Evolutionary conservation across 2,888 invertebrate genomes (phyloP).

Genomic region (Agapostemon virescens): DNA sequence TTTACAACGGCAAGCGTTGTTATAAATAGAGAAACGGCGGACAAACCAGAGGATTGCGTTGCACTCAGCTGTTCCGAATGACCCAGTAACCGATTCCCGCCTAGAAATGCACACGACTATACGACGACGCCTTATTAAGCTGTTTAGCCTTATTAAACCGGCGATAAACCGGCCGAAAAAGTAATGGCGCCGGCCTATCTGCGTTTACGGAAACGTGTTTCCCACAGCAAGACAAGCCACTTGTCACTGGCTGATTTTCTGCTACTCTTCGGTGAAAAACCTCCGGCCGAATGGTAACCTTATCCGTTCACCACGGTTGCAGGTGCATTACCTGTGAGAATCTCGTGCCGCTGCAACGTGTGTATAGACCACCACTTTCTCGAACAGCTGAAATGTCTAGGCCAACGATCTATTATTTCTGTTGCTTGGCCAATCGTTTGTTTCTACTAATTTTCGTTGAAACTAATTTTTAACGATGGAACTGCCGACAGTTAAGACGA

Average conservation of each 20-base stretch:
- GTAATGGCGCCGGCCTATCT: constrained; percentile 5
- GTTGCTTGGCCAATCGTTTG: neutral
- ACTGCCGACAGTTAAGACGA: no score
- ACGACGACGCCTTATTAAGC: neutral
- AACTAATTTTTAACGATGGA: neutral
- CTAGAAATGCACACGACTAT: neutral
- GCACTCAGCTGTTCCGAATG: constrained; percentile 3
- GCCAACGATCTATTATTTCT: neutral
- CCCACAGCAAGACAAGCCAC: neutral
- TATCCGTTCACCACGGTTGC: constrained; percentile 3
- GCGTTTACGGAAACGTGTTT: constrained; percentile 4
- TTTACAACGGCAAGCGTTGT: neutral
- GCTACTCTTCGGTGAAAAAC: neutral
- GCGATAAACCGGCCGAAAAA: constrained; percentile 5
- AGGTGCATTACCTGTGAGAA: constrained; percentile 5
- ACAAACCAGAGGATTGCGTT: neutral
- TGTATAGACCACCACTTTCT: neutral
- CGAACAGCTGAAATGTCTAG: constrained; percentile 8
- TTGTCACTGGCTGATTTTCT: constrained; percentile 1
- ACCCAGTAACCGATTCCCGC: constrained; percentile 9
- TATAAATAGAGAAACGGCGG: neutral
- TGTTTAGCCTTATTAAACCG: constrained; percentile 5
- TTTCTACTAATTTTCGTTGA: neutral
- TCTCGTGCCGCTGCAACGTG: neutral
- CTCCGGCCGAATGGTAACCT: neutral